Evolutionary conservation across 2,113 vertebrate species (phyloP), one percentile per base, ranked within the genome.

Genomic region (Phalacrocorax carbo): DNA sequence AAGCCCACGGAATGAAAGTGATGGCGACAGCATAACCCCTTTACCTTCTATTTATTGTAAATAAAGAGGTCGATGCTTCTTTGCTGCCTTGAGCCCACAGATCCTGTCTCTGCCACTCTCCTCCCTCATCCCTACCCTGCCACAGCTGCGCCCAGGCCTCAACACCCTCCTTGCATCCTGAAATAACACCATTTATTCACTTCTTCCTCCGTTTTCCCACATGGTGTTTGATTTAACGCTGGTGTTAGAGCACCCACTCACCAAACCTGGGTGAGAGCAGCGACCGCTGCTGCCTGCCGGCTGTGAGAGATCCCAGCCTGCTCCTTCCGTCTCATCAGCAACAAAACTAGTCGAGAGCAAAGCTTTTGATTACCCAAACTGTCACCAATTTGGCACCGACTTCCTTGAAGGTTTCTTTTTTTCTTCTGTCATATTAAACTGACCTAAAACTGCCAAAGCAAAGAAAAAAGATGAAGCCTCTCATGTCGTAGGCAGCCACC

Each of bases 371-470:
- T 88, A 69, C 90, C 81, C 70, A 36, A 49, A 38, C 64, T 62
- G 85, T 40, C 96, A 84, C 15, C 79, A 21, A 4, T 48, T 75
- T 58, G 70, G 38, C 36, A 26, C 64, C 51, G 49, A 23, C 52
- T 86, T 80, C 68, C 71, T 76, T 42, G 30, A 51, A 68, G 51
- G 15, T 44, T 88, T 79, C 80, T 54, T 73, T 68, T 42, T 30
- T 44, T 30, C 62, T 48, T 44, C 77, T 83, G 25, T 78, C 52
- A 52, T 81, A 52, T 62, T 95, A 79, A 93, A 82, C 51, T 91
- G 90, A 87, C 92, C 96, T 91, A 73, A 82, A 97, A 96, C 86
- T 96, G 95, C 92, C 92, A 95, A 70, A 55, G 54, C 10, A 3
- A 36, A 58, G 61, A 3, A 26, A 30, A 91, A 60, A 86, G 54